Conservation (phyloP, 2,113 vertebrate genomes). For the Egretta garzetta region DNA sequence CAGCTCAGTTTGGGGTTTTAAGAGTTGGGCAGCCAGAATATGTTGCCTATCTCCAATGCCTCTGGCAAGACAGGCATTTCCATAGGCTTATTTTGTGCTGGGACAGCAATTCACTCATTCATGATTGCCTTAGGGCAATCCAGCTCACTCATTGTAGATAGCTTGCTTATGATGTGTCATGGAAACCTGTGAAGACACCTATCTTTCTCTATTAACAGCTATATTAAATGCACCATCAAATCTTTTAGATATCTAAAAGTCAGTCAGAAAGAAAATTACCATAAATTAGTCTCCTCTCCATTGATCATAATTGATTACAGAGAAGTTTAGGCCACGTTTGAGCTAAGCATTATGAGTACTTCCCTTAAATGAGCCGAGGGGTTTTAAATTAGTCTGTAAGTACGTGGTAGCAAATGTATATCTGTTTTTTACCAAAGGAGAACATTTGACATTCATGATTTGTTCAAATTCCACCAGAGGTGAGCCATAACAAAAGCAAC, state of each 20-base stretch:
- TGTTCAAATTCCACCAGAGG: neutral
- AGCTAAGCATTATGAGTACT: neutral
- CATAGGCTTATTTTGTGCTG: neutral
- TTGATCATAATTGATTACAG: neutral
- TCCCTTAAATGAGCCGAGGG: neutral
- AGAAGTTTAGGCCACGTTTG: neutral
- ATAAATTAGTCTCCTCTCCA: neutral
- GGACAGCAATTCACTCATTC: neutral
- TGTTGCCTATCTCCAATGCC: fast-evolving
- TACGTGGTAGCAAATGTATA: neutral
- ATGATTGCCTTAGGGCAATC: neutral
- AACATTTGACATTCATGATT: neutral
- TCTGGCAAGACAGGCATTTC: neutral
- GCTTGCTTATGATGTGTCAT: neutral
- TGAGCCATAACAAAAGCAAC: neutral
- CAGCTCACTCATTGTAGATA: neutral
- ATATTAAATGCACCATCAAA: neutral
- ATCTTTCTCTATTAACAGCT: neutral
- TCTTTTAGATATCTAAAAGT: neutral
- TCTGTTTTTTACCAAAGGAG: neutral
- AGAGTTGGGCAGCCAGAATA: neutral
- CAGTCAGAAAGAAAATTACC: neutral
- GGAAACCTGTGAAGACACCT: neutral
- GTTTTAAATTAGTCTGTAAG: neutral
- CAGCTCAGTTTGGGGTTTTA: neutral